A percentile compares a stretch with the other conserved stretches of the same genome.
Conservation (phyloP, 2,113 vertebrate species). For the Gymnorhina tibicen region DNA sequence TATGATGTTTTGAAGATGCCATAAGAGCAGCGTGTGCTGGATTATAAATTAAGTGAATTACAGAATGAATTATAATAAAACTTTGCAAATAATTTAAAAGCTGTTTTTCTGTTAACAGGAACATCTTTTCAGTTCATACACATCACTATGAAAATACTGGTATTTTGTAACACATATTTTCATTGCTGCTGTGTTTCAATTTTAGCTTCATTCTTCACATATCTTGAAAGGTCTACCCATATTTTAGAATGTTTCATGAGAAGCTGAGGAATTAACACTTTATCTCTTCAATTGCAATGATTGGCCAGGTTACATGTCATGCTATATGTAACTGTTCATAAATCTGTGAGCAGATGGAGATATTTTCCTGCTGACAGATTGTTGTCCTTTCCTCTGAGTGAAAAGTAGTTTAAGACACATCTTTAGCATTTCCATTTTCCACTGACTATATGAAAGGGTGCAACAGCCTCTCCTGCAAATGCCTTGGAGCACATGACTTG, state of each 20-base stretch:
- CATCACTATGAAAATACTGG: background rate
- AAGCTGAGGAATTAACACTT: background rate
- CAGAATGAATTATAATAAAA: background rate
- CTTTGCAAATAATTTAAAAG: background rate
- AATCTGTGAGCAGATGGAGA: background rate
- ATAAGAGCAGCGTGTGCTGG: background rate
- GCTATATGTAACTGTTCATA: background rate
- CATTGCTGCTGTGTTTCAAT: accelerated
- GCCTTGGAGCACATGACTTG: background rate
- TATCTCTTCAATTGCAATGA: background rate
- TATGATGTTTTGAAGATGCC: background rate
- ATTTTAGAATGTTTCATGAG: background rate
- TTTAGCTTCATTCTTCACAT: background rate
- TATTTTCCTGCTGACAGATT: background rate
- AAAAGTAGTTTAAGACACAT: background rate
- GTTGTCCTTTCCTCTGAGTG: background rate
- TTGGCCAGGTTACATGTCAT: background rate
- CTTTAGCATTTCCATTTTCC: background rate
- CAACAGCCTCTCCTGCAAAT: background rate
- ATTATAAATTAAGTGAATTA: background rate
- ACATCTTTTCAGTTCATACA: background rate
- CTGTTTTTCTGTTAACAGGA: background rate
- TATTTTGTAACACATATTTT: background rate
- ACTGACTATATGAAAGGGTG: background rate
- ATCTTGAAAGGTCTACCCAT: background rate